Conservation (phyloP, 2,113 vertebrate species). For the Podarcis raffonei region DNA sequence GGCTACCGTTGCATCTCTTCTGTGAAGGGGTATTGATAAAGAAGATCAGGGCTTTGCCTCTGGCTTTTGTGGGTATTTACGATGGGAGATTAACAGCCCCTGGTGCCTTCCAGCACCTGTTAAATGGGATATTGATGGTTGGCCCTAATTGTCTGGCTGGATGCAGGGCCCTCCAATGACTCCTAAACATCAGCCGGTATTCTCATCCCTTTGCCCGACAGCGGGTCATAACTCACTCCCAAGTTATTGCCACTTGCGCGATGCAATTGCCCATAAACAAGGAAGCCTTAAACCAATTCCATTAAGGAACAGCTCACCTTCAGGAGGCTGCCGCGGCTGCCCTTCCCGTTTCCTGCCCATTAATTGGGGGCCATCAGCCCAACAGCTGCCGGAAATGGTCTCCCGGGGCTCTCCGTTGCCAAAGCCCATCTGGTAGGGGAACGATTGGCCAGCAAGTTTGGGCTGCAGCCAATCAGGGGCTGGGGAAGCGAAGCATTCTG, state of each 20-base stretch:
- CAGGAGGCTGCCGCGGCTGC: not conserved
- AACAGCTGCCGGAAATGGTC: slow-evolving; percentile 17
- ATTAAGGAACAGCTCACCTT: slow-evolving; percentile 12
- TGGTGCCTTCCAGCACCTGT: not conserved
- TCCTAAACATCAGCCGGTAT: not conserved
- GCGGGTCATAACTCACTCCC: not conserved
- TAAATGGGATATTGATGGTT: not conserved
- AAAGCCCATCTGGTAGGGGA: slow-evolving; percentile 6
- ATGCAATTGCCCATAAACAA: not conserved
- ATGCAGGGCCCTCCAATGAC: not conserved
- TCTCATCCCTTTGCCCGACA: not conserved
- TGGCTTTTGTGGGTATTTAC: not conserved
- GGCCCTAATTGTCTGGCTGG: not conserved
- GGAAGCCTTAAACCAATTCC: not conserved
- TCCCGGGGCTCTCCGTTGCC: not conserved
- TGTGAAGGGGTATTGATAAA: not conserved
- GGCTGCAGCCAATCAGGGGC: not conserved
- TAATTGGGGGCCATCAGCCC: slow-evolving; percentile 24
- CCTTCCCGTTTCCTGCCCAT: slow-evolving; percentile 17
- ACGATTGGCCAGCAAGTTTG: not conserved
- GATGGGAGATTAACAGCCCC: not conserved
- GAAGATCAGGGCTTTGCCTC: not conserved
- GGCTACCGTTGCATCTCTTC: not conserved
- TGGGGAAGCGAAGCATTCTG: not conserved
- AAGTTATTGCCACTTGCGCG: not conserved